Conservation (phyloP, 2,888 invertebrate genomes). For the Tuberolachnus salignus region DNA sequence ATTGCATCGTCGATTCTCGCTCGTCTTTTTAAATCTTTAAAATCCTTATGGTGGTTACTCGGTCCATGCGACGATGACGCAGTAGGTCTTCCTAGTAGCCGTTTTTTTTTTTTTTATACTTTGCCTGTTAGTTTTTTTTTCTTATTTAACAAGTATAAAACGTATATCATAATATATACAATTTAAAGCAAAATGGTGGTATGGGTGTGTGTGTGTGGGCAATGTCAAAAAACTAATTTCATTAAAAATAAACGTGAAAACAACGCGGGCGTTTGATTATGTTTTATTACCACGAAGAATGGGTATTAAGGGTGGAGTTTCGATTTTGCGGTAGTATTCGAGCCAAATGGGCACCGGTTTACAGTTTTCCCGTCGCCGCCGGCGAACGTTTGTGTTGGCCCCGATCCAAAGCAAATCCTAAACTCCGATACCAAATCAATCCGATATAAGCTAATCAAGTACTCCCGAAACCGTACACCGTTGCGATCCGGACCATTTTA, state of each 20-base stretch:
- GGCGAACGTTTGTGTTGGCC: conserved; percentile 34
- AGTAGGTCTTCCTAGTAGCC: too few species aligned
- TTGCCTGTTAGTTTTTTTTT: too few species aligned
- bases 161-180: too few species aligned
- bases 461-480: background rate
- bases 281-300: background rate
- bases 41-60: too few species aligned
- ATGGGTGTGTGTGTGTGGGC: too few species aligned
- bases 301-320: conserved; percentile 4
- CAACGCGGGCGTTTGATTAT: conserved; percentile 18
- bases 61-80: too few species aligned
- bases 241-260: background rate
- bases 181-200: too few species aligned
- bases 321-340: conserved; percentile 1
- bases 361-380: too few species aligned
- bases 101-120: too few species aligned
- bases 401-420: conserved; percentile 7
- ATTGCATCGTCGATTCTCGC: too few species aligned
- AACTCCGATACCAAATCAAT: conserved; percentile 45
- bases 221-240: background rate
- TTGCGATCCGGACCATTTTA: background rate
- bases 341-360: conserved; percentile 43
- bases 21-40: too few species aligned
- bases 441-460: conserved; percentile 41
- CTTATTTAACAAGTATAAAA: too few species aligned